phyloP scores from a whole-genome alignment of 2,888 invertebrate species.

The Globia sparganii region DNA sequence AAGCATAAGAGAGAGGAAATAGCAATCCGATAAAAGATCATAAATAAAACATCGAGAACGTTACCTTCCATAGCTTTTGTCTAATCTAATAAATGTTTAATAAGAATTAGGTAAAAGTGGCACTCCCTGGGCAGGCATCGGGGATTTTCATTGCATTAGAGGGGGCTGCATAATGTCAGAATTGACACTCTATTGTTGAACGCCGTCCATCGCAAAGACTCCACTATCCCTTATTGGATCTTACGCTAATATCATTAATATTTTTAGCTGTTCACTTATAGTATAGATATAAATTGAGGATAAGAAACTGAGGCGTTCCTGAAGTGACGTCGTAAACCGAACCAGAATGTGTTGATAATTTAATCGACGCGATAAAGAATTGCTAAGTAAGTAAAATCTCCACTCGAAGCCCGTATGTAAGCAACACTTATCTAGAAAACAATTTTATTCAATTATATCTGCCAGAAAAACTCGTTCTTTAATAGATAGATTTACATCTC shows the following conservation, averaged over 20 bases:
- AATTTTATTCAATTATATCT: conserved; percentile 80
- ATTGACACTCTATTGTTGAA: conserved; percentile 76
- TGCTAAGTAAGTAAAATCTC: conserved; percentile 66
- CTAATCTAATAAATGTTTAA: conserved; percentile 90
- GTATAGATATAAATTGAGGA: conserved; percentile 37
- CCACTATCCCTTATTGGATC: conserved; percentile 28
- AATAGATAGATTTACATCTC: conserved; percentile 86
- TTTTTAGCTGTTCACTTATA: conserved; percentile 35
- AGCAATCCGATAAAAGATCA: conserved; percentile 86
- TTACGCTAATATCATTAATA: conserved; percentile 21
- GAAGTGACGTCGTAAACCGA: conserved; percentile 56
- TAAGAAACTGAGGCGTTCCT: conserved; percentile 46
- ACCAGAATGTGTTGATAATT: conserved; percentile 67
- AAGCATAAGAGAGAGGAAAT: conserved; percentile 76
- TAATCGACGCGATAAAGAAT: conserved; percentile 67
- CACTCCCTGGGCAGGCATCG: conserved; percentile 74
- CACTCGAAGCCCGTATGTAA: conserved; percentile 63
- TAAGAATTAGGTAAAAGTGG: conserved; percentile 88
- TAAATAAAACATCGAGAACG: conserved; percentile 87
- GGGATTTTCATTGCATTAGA: conserved; percentile 83
- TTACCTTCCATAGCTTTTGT: conserved; percentile 86
- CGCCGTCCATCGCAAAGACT: conserved; percentile 30
- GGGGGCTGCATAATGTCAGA: conserved; percentile 85
- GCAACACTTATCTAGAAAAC: conserved; percentile 76
- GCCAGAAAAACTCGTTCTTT: conserved; percentile 83